Evolutionary conservation across 1,140 invertebrate genomes (phyloP).

Genomic region (Solen grandis): DNA sequence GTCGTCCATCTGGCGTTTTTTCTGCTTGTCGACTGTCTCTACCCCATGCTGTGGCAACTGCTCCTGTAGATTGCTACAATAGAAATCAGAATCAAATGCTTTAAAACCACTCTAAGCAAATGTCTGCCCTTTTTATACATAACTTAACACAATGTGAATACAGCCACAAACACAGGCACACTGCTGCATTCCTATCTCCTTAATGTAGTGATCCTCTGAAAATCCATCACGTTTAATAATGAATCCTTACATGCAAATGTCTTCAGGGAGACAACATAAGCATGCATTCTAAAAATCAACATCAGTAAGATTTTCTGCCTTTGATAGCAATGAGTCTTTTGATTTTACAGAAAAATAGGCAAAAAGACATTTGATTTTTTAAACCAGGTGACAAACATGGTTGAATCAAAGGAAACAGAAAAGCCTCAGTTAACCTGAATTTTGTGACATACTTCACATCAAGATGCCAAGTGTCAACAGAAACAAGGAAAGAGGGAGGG

Average conservation of each 20-base stretch:
- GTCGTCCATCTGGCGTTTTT: constrained; percentile 19
- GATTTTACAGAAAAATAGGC: too few relatives aligned
- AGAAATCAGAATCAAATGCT: constrained; percentile 13
- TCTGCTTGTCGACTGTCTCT: background rate
- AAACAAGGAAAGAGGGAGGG: too few relatives aligned
- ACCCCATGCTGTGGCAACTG: constrained; percentile 34
- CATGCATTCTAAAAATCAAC: background rate
- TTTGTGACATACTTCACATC: too few relatives aligned
- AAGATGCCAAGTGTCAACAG: too few relatives aligned
- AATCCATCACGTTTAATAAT: background rate
- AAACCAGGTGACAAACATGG: too few relatives aligned
- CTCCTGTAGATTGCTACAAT: constrained; percentile 33
- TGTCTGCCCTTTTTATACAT: background rate
- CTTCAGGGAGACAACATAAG: background rate
- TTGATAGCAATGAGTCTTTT: too few relatives aligned
- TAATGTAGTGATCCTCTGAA: background rate
- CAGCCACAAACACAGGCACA: background rate
- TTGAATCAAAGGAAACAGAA: too few relatives aligned
- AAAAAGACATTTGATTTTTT: too few relatives aligned
- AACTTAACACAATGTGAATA: background rate
- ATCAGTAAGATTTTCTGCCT: too few relatives aligned
- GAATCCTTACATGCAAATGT: background rate
- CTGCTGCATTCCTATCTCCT: constrained; percentile 11
- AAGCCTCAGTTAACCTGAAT: too few relatives aligned
- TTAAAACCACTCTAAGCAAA: constrained; percentile 16